These are phyloP conservation scores for Spodoptera picta DNA, from an alignment of 2,888 invertebrate genomes.

Conservation along the genomic window DNA sequence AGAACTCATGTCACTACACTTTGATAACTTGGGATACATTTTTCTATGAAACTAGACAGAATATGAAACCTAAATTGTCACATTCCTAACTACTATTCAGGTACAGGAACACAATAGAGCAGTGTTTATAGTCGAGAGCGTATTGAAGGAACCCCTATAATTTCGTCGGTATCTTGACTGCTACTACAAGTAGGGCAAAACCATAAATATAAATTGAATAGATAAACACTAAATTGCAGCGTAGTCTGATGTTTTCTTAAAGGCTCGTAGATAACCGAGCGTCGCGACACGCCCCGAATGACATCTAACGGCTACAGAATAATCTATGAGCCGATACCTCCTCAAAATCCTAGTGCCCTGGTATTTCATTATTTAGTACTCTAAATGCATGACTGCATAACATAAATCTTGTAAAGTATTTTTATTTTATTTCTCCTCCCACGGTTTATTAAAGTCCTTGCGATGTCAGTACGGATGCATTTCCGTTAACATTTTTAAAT, in stretches of 20 bases:
- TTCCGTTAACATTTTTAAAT: constrained; percentile 26
- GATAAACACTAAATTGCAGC: constrained; percentile 71
- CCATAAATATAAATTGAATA: constrained; percentile 85
- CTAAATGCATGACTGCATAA: constrained; percentile 4
- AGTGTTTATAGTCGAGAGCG: constrained; percentile 33
- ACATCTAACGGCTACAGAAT: constrained; percentile 52
- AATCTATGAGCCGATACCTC: constrained; percentile 32
- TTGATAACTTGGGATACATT: no score
- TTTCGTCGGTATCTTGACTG: constrained; percentile 71
- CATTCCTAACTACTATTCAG: no score
- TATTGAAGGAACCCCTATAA: constrained; percentile 66
- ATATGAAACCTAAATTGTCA: no score
- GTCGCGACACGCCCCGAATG: constrained; percentile 57
- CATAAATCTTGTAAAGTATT: background rate
- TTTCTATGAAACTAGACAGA: no score
- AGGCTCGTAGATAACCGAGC: constrained; percentile 44
- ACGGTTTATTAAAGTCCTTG: background rate
- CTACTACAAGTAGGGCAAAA: constrained; percentile 73
- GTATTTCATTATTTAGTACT: constrained; percentile 2
- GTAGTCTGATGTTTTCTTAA: constrained; percentile 64
- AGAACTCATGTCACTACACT: no score
- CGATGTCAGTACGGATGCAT: constrained; percentile 4
- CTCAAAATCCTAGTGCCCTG: constrained; percentile 22
- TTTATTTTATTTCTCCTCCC: no score
- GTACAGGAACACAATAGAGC: no score